phyloP scores from a whole-genome alignment of 2,888 invertebrate species.

The Pachymerium ferrugineum region DNA sequence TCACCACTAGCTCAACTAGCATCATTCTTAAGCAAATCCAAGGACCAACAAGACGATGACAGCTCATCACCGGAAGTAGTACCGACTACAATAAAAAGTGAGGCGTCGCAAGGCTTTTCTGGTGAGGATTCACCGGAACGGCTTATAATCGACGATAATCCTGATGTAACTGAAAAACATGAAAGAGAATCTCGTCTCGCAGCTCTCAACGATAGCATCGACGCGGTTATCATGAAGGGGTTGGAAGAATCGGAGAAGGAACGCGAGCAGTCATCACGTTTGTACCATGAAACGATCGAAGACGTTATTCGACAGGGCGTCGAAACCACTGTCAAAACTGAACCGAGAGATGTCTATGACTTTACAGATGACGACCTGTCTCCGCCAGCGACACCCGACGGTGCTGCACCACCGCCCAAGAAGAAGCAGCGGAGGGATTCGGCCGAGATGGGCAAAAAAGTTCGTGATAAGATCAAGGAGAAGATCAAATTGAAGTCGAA shows the following conservation, averaged over 20 bases:
- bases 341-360: constrained; percentile 35
- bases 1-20: not conserved
- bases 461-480: constrained; percentile 24
- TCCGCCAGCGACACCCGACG: constrained; percentile 27
- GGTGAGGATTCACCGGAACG: constrained; percentile 34
- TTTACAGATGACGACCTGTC: constrained; percentile 34
- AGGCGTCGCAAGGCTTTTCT: not conserved
- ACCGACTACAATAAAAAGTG: not conserved
- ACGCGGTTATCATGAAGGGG: constrained; percentile 41
- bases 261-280: not conserved
- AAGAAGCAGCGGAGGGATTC: constrained; percentile 27
- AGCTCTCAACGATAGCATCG: constrained; percentile 40
- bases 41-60: not conserved
- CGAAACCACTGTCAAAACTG: constrained; percentile 28
- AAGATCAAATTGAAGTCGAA: constrained; percentile 30
- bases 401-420: not conserved
- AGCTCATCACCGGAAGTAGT: not conserved
- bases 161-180: constrained; percentile 8
- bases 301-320: constrained; percentile 12
- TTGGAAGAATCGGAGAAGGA: constrained; percentile 41
- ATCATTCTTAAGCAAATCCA: not conserved
- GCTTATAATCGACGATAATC: constrained; percentile 34
- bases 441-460: not conserved
- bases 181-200: constrained; percentile 33
- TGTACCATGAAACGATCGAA: constrained; percentile 30